These are phyloP conservation scores for Scaptomyza caliginosa DNA, from an alignment of 2,888 invertebrate species.

Conservation along the genomic window DNA sequence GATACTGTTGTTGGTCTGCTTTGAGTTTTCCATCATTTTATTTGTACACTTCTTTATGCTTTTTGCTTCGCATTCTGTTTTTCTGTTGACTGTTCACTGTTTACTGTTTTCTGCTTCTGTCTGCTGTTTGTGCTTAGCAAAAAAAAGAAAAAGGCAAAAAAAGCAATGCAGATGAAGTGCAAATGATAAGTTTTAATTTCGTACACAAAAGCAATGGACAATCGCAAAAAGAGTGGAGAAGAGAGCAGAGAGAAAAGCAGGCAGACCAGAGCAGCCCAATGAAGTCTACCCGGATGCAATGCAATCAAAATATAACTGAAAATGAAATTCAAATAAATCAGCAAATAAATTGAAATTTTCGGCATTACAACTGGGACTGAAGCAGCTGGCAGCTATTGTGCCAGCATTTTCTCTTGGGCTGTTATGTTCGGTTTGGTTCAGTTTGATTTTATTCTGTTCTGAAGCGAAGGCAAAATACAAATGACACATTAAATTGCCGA, in stretches of 20 bases:
- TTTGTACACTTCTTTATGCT: background rate
- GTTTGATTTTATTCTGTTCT: background rate
- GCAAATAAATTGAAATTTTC: slow-evolving; percentile 74
- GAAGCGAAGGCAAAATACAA: slow-evolving; percentile 41
- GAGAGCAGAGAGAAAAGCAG: background rate
- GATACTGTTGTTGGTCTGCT: slow-evolving; percentile 53
- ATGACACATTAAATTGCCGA: slow-evolving; percentile 67
- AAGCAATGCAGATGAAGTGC: slow-evolving; percentile 63
- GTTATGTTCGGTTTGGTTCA: background rate
- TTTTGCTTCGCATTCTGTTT: slow-evolving; percentile 4
- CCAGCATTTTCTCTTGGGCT: slow-evolving; percentile 41
- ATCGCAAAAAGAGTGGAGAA: background rate
- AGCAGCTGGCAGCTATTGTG: slow-evolving; percentile 23
- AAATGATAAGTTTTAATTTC: slow-evolving; percentile 74
- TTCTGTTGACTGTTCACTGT: slow-evolving; percentile 9
- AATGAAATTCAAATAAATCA: slow-evolving; percentile 74
- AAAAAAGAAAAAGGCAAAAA: background rate
- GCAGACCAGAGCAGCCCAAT: slow-evolving; percentile 1
- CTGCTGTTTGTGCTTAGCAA: slow-evolving; percentile 25
- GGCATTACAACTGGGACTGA: slow-evolving; percentile 59
- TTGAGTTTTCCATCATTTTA: slow-evolving; percentile 18
- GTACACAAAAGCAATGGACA: slow-evolving; percentile 24
- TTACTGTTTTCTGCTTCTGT: slow-evolving; percentile 29
- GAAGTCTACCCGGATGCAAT: slow-evolving; percentile 44
- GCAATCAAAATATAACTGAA: slow-evolving; percentile 61